A percentile compares a stretch with the other conserved stretches of the same genome.
Conservation (phyloP, 2,888 invertebrate species). For the Lagria hirta region DNA sequence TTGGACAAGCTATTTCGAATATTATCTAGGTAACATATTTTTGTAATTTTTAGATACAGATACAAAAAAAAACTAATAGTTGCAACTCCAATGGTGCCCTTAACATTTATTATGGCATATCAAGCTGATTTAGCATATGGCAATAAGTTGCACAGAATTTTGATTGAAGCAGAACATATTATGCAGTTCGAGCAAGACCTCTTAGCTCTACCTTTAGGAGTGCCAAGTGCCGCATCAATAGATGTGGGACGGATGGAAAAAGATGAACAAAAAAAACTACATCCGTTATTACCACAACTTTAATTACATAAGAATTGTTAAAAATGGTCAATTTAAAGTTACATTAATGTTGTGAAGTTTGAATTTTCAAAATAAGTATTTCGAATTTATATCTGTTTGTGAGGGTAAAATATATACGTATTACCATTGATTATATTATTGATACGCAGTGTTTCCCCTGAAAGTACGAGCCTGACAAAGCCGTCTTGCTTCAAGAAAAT, state of each 20-base stretch:
- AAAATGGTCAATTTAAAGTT: neutral
- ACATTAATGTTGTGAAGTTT: neutral
- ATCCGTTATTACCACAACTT: slow-evolving; percentile 37
- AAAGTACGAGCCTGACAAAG: no score
- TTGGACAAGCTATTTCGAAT: slow-evolving; percentile 8
- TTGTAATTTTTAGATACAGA: slow-evolving; percentile 38
- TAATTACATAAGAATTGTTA: slow-evolving; percentile 4
- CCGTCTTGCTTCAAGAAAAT: no score
- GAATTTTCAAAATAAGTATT: neutral
- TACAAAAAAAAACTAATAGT: slow-evolving; percentile 58
- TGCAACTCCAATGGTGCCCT: slow-evolving; percentile 68
- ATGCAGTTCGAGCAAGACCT: slow-evolving; percentile 72
- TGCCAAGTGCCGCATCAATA: slow-evolving; percentile 66
- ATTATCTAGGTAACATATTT: no score
- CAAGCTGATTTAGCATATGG: slow-evolving; percentile 78
- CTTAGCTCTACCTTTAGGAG: slow-evolving; percentile 70
- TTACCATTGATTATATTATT: no score
- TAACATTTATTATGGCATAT: slow-evolving; percentile 71
- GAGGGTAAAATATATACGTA: no score
- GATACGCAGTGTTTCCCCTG: no score
- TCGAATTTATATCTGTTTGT: neutral
- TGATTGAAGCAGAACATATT: slow-evolving; percentile 78
- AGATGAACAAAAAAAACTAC: slow-evolving; percentile 44
- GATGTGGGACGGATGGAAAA: slow-evolving; percentile 43
- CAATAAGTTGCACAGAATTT: slow-evolving; percentile 71